Evolutionary conservation across 2,888 invertebrate genomes (phyloP).

Genomic region (Parascotia fuliginaria): DNA sequence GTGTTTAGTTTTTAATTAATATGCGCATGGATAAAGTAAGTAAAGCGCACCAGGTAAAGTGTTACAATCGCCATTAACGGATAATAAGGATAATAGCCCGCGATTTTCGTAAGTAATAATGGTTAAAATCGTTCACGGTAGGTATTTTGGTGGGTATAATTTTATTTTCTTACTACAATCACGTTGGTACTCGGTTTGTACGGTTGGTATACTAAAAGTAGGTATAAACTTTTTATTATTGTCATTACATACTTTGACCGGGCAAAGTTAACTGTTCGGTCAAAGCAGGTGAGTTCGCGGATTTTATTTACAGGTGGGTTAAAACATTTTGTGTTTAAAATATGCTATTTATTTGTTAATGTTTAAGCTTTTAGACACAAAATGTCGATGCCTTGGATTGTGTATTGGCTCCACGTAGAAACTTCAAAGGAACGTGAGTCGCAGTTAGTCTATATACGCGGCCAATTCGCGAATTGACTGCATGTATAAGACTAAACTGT

Average conservation of each 20-base stretch:
- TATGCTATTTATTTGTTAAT: background rate
- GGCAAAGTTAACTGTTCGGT: slow-evolving; percentile 16
- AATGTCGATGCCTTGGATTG: background rate
- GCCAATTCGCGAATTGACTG: too few species aligned
- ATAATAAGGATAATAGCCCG: slow-evolving; percentile 34
- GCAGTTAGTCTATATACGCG: too few species aligned
- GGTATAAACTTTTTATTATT: slow-evolving; percentile 37
- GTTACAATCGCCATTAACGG: slow-evolving; percentile 35
- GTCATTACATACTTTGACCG: slow-evolving; percentile 24
- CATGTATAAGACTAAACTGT: too few species aligned
- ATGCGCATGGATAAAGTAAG: slow-evolving; percentile 53
- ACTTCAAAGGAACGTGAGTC: too few species aligned
- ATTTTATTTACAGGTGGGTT: slow-evolving; percentile 36
- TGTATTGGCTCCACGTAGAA: too few species aligned
- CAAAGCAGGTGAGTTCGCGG: slow-evolving; percentile 28
- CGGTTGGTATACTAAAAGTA: slow-evolving; percentile 47
- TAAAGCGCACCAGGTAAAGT: slow-evolving; percentile 74
- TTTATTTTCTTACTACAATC: slow-evolving; percentile 31
- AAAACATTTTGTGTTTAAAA: slow-evolving; percentile 9
- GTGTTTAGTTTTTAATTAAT: slow-evolving; percentile 29
- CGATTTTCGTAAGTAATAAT: slow-evolving; percentile 46
- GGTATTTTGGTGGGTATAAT: slow-evolving; percentile 67
- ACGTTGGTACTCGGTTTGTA: slow-evolving; percentile 39
- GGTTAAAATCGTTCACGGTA: slow-evolving; percentile 52
- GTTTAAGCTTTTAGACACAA: background rate